Base-by-base conservation (phyloP, 1,140 invertebrate genomes). In the Aphis gossypii region DNA sequence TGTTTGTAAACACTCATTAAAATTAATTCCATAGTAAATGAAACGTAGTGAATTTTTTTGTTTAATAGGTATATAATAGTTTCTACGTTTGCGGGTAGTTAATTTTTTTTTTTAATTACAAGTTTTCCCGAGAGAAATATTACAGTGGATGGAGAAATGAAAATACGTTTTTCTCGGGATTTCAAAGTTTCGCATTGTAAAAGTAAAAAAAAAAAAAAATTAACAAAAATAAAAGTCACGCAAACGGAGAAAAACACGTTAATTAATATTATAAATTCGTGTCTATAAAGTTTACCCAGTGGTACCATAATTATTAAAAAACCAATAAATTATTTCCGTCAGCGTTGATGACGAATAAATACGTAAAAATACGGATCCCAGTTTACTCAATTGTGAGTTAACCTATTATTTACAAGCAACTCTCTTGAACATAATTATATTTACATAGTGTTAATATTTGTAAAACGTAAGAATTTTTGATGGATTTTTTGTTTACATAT, bases 51-150 rank as follows among this genome's bases (percentile, higher is more conserved):
- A 0, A 18, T 76, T 35, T 76, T n/a, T 30, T 68, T n/a, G n/a
- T 76, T n/a, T 76, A 76, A n/a, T 76, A 76, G n/a, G 60, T n/a
- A 76, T 14, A 76, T 6, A n/a, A 76, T 76, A 38, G 18, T 54
- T 89, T 89, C 20, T 51, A 48, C 21, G 46, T 51, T 51, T 8
- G 25, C 11, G 25, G 11, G 18, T 54, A 35, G 48, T 54, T 89
- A 35, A 35, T 25, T 54, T 51, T 89, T 83, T 46, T 54, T 89
- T 89, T 89, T 89, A 89, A 89, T 89, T 89, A 88, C 46, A 89
- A 2, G 87, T 54, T 89, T 46, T 51, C 6, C n/a, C n/a, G 87
- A 8, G 46, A 35, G 21, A 89, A 51, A 54, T 38, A 89, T 54
- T 89, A 89, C 21, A 23, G 54, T 11, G 30, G 18, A 20, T 4